Percentiles rank a stretch among this genome's conserved stretches.
These are phyloP conservation scores for Cherax quadricarinatus DNA, from an alignment of 1,140 invertebrate genomes.

Conservation along the genomic window DNA sequence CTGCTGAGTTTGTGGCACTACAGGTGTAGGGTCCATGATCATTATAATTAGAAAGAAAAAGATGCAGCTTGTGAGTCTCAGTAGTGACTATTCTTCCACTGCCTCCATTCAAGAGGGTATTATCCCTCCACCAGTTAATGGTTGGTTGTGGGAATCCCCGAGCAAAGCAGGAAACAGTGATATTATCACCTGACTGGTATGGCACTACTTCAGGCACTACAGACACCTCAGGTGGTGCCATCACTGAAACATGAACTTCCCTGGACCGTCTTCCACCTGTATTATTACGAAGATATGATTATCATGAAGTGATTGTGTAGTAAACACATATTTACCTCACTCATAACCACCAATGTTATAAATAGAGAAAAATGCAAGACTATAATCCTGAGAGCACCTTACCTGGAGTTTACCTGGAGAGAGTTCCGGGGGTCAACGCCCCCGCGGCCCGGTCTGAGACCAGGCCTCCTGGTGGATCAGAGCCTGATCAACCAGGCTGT, in stretches of 20 bases:
- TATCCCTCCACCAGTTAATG: conserved; percentile 76
- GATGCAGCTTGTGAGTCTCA: conserved; percentile 34
- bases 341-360: too few relatives aligned
- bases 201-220: conserved; percentile 65
- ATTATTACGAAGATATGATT: not conserved
- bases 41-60: conserved; percentile 73
- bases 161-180: conserved; percentile 76
- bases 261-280: conserved; percentile 75
- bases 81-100: not conserved
- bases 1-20: conserved; percentile 79
- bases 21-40: conserved; percentile 79
- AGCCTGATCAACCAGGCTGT: too few relatives aligned
- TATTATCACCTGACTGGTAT: conserved; percentile 75
- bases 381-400: too few relatives aligned
- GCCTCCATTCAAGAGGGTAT: conserved; percentile 44
- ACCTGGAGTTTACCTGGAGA: too few relatives aligned
- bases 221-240: conserved; percentile 77
- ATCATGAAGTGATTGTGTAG: not conserved
- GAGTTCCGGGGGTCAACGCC: too few relatives aligned
- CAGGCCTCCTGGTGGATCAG: too few relatives aligned
- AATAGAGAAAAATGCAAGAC: too few relatives aligned
- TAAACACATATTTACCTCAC: too few relatives aligned
- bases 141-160: conserved; percentile 76
- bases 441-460: too few relatives aligned
- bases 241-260: conserved; percentile 71